A percentile compares a stretch with the other conserved stretches of the same genome.
These are phyloP conservation scores for Silurus meridionalis DNA, from an alignment of 2,113 vertebrate genomes.

Conservation along the genomic window DNA sequence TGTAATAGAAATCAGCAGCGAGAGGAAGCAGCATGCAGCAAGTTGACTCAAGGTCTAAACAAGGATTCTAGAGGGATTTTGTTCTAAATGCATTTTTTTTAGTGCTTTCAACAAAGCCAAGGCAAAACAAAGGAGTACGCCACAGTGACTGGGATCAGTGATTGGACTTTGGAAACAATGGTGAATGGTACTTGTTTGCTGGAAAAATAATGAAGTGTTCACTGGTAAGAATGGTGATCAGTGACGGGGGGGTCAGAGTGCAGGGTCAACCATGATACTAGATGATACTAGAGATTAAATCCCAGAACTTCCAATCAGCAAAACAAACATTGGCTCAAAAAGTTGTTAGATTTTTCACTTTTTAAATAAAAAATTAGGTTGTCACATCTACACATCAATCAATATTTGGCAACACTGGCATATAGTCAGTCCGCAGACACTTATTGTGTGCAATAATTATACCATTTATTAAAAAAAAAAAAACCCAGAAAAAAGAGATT, in stretches of 20 bases:
- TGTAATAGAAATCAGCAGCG: neutral
- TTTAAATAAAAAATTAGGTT: neutral
- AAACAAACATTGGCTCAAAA: neutral
- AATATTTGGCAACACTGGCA: neutral
- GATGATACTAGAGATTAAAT: no score
- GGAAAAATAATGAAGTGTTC: neutral
- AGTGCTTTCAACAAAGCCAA: neutral
- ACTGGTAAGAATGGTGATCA: neutral
- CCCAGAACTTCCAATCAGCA: no score
- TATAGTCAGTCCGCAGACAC: no score
- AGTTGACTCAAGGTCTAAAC: neutral
- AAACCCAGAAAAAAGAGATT: neutral
- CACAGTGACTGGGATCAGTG: neutral
- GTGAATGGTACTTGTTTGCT: neutral
- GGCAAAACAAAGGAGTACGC: neutral
- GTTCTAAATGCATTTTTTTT: neutral
- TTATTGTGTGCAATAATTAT: neutral
- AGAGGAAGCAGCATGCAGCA: neutral
- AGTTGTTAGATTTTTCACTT: neutral
- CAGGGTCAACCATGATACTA: no score
- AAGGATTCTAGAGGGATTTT: slow-evolving; percentile 1
- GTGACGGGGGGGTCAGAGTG: no score
- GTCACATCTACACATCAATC: neutral
- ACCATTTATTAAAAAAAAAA: no score
- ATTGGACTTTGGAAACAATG: neutral